Conservation (phyloP, 2,888 invertebrate genomes). For the Stomorhina lunata region DNA sequence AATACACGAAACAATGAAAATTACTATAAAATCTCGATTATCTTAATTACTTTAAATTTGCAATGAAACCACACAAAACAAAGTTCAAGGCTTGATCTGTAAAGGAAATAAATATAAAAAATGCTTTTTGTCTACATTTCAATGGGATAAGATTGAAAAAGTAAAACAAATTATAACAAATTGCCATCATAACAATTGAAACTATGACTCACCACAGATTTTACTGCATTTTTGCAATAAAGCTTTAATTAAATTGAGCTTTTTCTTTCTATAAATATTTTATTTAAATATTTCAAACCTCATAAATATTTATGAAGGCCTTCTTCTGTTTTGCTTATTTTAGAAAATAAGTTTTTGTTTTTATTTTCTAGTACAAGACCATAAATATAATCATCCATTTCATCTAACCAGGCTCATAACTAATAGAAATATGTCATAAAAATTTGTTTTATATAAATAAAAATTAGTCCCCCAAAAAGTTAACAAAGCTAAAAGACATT, state of each 20-base stretch:
- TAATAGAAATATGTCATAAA: conserved; percentile 55
- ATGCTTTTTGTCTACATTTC: neutral
- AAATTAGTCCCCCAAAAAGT: conserved; percentile 52
- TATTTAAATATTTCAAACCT: neutral
- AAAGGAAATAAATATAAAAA: neutral
- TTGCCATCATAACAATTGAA: conserved; percentile 13
- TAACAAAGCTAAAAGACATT: conserved; percentile 29
- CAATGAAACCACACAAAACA: neutral
- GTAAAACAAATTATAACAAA: conserved; percentile 5
- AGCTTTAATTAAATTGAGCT: conserved; percentile 34
- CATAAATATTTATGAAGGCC: no score
- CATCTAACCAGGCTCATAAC: conserved; percentile 34
- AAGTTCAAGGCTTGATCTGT: neutral
- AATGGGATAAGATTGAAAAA: neutral
- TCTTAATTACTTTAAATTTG: conserved; percentile 34
- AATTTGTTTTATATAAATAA: conserved; percentile 63
- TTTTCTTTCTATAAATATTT: conserved; percentile 6
- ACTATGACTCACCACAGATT: neutral
- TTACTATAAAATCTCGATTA: conserved; percentile 31
- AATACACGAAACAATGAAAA: neutral
- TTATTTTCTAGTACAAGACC: neutral
- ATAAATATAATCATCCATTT: conserved; percentile 25
- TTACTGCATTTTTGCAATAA: conserved; percentile 6
- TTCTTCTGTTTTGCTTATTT: neutral
- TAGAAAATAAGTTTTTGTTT: conserved; percentile 26